Percentiles rank a stretch among this genome's conserved stretches.
Conservation (phyloP, 2,113 vertebrate genomes). For the Sinosuthora webbiana region DNA sequence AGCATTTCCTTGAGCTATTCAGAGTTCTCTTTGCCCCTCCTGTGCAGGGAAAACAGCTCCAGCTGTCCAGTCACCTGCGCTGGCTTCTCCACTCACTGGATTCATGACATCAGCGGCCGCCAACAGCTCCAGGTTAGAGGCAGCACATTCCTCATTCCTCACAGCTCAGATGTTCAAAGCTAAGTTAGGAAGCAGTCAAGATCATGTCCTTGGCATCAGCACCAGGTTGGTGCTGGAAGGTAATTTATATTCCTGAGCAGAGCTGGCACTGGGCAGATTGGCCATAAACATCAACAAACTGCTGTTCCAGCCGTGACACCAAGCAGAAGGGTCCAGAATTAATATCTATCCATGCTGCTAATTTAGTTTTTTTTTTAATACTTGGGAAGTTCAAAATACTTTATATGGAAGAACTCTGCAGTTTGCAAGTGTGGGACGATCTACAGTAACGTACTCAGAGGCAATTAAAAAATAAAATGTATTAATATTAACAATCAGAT, state of each 20-base stretch:
- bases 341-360: background rate
- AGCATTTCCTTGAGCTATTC: slow-evolving; percentile 48
- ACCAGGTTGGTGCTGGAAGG: background rate
- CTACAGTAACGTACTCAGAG: background rate
- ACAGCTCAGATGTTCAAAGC: background rate
- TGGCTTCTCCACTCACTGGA: background rate
- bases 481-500: background rate
- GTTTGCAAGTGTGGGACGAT: background rate
- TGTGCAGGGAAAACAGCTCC: background rate
- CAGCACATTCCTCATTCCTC: background rate
- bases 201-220: background rate
- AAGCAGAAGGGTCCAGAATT: background rate
- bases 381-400: background rate
- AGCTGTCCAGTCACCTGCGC: slow-evolving; percentile 41
- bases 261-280: background rate
- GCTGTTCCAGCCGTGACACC: background rate
- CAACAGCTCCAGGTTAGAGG: slow-evolving; percentile 4
- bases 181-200: slow-evolving; percentile 7
- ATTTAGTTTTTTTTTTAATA: background rate
- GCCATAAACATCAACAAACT: background rate
- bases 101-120: background rate
- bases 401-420: background rate
- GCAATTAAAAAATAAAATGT: background rate
- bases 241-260: background rate
- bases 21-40: background rate